Evolutionary conservation across 2,888 invertebrate genomes (phyloP).

Genomic region (Patella caerulea): DNA sequence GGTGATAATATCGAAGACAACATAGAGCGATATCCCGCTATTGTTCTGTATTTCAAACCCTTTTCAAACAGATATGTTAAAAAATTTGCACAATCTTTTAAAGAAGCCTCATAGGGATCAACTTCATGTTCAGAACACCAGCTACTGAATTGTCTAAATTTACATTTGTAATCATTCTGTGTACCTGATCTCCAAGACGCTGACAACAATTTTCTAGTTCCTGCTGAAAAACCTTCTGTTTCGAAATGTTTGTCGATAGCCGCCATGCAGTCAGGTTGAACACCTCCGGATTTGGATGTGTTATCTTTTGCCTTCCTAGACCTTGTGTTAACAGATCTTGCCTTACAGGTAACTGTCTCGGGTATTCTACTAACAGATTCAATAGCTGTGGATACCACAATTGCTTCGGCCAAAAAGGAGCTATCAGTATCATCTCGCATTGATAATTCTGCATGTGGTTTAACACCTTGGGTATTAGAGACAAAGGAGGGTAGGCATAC

Average conservation of each 20-base stretch:
- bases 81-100: neutral
- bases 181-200: conserved; percentile 36
- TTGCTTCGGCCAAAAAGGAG: conserved; percentile 15
- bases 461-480: neutral
- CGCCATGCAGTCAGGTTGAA: conserved; percentile 38
- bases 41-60: no score
- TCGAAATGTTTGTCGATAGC: conserved; percentile 33
- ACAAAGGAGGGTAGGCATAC: conserved; percentile 20
- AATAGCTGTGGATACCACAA: conserved; percentile 29
- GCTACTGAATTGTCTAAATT: conserved; percentile 31
- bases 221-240: conserved; percentile 32
- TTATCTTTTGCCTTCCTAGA: conserved; percentile 29
- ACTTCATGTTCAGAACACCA: conserved; percentile 38
- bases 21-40: neutral
- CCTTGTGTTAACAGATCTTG: no score
- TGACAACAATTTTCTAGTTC: conserved; percentile 30
- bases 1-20: neutral
- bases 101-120: conserved; percentile 26
- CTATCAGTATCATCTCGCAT: conserved; percentile 18
- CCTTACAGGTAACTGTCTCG: no score
- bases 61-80: neutral
- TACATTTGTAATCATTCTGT: conserved; percentile 32
- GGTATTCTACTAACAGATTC: neutral
- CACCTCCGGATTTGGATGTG: conserved; percentile 31
- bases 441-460: conserved; percentile 15